Evolutionary conservation across 2,888 invertebrate genomes (phyloP), one percentile per base, ranked within the genome.

Genomic region (Drosophila gaucha): DNA sequence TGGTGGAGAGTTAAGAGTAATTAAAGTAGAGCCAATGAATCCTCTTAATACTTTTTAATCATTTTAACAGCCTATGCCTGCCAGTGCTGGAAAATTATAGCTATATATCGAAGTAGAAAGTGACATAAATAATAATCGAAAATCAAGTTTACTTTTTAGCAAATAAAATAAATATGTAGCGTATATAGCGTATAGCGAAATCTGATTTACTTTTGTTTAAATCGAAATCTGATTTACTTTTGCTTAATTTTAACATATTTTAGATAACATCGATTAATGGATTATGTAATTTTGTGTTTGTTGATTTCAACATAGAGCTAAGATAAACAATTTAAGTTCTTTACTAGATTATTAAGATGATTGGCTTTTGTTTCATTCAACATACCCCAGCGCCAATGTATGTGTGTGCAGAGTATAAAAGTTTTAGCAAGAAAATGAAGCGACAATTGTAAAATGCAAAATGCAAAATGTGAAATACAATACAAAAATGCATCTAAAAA

Each of bases 401-500:
- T 4, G 1, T 9, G 1, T 20, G 1, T 9, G 20, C 12, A 18
- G 39, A 31, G 67, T 26, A 52, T 36, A 9, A n/a, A n/a, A n/a
- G 22, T 18, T 43, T 41, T 18, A 16, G 22, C 20, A 33, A 44
- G 43, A 47, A 51, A 66, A 31, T 63, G 52, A 59, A 65, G 54
- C 62, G 60, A 46, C 63, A 77, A 62, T 64, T 64, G 60, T 68
- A 50, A 64, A 74, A 74, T 66, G 46, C 56, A 60, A 73, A 67
- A 63, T 54, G 39, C 56, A 52, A 57, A 72, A 63, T 57, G 39
- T n/a, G n/a, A n/a, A n/a, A n/a, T n/a, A n/a, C 31, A 47, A 75
- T 58, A 58, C 51, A 59, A 75, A 74, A 66, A 66, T 62, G 67
- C 70, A 66, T 60, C 57, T 64, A 79, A 83, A 85, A 85, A 78